Conservation (phyloP, 2,888 invertebrate genomes). For the Tuta absoluta region DNA sequence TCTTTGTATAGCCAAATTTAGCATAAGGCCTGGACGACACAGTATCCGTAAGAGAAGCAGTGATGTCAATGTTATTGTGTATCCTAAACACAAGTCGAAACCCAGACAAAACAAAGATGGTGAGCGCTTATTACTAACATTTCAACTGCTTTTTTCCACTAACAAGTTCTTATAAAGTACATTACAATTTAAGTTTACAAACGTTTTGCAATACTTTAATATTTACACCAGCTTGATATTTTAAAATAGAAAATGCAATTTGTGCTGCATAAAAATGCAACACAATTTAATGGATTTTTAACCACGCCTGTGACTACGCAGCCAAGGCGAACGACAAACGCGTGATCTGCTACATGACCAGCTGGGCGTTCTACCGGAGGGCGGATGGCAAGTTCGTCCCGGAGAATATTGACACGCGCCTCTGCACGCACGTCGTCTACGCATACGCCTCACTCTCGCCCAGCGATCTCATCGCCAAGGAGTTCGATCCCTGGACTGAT, state of each 20-base stretch:
- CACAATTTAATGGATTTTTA: not conserved
- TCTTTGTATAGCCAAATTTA: constrained; percentile 22
- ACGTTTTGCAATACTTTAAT: too few relatives aligned
- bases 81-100: constrained; percentile 4
- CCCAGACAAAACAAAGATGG: constrained; percentile 2
- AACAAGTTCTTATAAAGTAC: not conserved
- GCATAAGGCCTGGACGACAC: not conserved
- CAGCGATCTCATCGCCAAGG: constrained; percentile 87
- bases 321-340: constrained; percentile 67
- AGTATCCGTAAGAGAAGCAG: not conserved
- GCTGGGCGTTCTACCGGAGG: constrained; percentile 93
- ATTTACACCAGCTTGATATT: too few relatives aligned
- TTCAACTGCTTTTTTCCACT: not conserved
- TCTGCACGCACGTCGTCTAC: constrained; percentile 94
- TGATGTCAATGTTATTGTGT: not conserved
- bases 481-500: constrained; percentile 94
- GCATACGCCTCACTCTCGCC: constrained; percentile 94
- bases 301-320: constrained; percentile 35
- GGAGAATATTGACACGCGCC: constrained; percentile 88
- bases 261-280: not conserved
- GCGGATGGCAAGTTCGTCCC: constrained; percentile 92
- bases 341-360: constrained; percentile 93
- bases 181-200: too few relatives aligned
- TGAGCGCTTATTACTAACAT: constrained; percentile 3
- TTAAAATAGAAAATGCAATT: too few relatives aligned